Evolutionary conservation across 1,140 invertebrate genomes (phyloP), one percentile per base, ranked within the genome.

Genomic region (Sinella curviseta): DNA sequence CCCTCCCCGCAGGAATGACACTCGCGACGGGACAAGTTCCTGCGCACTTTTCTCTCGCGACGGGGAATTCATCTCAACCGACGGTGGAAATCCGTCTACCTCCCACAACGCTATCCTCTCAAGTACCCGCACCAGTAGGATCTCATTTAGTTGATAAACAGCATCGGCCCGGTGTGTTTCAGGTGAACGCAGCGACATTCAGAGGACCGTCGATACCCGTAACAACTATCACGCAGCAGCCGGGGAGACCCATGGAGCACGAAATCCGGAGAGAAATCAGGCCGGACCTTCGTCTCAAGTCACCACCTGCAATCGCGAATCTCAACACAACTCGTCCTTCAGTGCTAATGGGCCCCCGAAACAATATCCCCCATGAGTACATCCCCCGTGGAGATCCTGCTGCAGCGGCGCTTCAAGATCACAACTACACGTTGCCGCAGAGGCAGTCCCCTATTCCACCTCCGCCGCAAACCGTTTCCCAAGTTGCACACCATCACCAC

Each of bases 61-160:
- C 65, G 65, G 65, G 30, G 3, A 14, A 30, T 30, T n/a, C 14
- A n/a, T 70, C 65, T 8, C 65, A 70, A 33, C 65, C 26, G 30
- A 33, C 65, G 4, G 65, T 70, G 12, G 65, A 70, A n/a, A 70
- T 70, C 12, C 26, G 65, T 31, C 31, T 70, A n/a, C 65, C 65
- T 8, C 65, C 65, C 8, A 16, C 57, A 12, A 3, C 65, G 26
- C 3, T 24, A 24, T 24, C n/a, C 3, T 60, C 55, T 60, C 14
- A 26, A 60, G 24, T 26, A n/a, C 55, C 26, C 65, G 24, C 65
- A 14, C 65, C 65, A 8, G 65, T 70, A 70, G 65, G 65, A 70
- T 70, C 65, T 70, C 65, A 70, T 30, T 33, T 70, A 70, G 24
- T 70, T 70, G 65, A 70, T 24, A 70, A 70, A 24, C 31, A 30